Evolutionary conservation across 37 sponge, comb jelly and placozoan species (phyloP).

Genomic region (Petrosia ficiformis): DNA sequence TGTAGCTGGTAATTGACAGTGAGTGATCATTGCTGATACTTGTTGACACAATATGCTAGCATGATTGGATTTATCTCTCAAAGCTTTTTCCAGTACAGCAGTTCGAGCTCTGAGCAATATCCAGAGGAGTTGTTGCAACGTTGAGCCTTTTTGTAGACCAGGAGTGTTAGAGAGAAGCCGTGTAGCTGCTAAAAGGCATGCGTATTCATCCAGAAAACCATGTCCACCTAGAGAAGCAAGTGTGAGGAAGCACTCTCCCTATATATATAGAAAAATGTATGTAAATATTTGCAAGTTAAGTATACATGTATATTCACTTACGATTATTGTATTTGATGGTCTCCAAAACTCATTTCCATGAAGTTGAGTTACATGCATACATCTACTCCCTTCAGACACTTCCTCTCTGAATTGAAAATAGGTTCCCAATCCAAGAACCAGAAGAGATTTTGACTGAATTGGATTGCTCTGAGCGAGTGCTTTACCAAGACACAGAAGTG

Average conservation of each 20-base stretch:
- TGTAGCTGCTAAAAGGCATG: constrained; percentile 46
- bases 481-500: constrained; percentile 67
- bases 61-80: constrained; percentile 14
- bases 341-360: constrained; percentile 48
- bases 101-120: constrained; percentile 45
- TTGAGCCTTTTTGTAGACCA: constrained; percentile 37
- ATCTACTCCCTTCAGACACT: constrained; percentile 10
- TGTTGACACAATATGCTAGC: constrained; percentile 51
- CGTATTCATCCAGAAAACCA: background rate
- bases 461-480: constrained; percentile 22
- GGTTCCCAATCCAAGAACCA: constrained; percentile 51
- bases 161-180: constrained; percentile 24
- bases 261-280: background rate
- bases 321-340: constrained; percentile 51
- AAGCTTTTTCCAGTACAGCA: constrained; percentile 24
- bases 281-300: background rate
- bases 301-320: constrained; percentile 17
- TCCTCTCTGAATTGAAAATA: constrained; percentile 32
- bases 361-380: constrained; percentile 1
- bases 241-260: constrained; percentile 48
- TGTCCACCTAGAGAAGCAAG: constrained; percentile 58
- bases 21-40: constrained; percentile 45
- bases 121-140: constrained; percentile 57
- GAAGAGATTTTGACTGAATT: constrained; percentile 22
- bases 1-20: constrained; percentile 40